Evolutionary conservation across 1,140 invertebrate species (phyloP), one percentile per base, ranked within the genome.

Genomic region (Drosophila asahinai): DNA sequence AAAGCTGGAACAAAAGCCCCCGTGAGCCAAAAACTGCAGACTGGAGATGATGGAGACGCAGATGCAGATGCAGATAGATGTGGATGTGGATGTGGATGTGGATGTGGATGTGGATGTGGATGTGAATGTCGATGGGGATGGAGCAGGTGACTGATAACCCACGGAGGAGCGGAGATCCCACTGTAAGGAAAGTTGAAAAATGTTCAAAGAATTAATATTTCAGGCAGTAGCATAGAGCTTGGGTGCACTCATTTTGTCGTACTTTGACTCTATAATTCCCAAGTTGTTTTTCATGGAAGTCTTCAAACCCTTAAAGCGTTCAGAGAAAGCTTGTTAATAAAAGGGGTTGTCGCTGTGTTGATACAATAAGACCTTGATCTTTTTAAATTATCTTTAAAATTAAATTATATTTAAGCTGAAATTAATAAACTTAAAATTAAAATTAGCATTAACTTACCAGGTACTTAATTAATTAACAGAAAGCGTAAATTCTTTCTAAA

Each of bases 1-100:
- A 81, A 76, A 64, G 66, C 86, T 72, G 45, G 54, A 74, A 63
- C 83, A 68, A 76, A 70, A 83, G 72, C 62, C 77, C 75, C 75
- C 74, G 48, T 61, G 74, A 71, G 77, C 72, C 77, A 60, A 73
- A 72, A 74, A 72, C 67, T 51, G 52, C 66, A 73, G 64, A 55
- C 55, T 55, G 77, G 65, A 43, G 58, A 47, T 64, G 64, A 51
- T 59, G 64, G 36, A 74, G 45, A 63, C 57, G 40, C 38, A 54
- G 65, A 73, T 73, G 48, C 36, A 72, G 49, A 60, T 57, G 55
- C 7, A 55, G 57, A 58, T 63, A 63, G 17, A 42, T 27, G 55
- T 38, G 22, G 43, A 40, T 63, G 63, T 49, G 38, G 70, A 51
- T 73, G 54, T 19, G 27, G 17, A 42, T 63, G 63, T 49, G 38